These are phyloP conservation scores for Drosophila miranda DNA, from an alignment of 1,140 invertebrate genomes.

Conservation along the genomic window DNA sequence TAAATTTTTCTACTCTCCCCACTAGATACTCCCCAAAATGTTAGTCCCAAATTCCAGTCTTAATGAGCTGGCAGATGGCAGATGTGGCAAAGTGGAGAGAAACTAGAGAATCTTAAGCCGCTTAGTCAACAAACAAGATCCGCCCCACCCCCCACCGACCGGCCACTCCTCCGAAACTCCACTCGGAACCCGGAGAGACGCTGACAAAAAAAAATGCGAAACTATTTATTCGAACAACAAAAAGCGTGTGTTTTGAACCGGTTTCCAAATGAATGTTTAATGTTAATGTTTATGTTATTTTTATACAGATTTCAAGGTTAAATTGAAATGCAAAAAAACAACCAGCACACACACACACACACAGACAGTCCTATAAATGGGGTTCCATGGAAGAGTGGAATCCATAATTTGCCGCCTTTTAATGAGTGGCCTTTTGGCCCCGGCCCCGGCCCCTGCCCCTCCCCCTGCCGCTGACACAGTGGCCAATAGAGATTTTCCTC, in stretches of 20 bases:
- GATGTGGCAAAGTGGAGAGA: neutral
- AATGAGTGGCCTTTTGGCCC: slow-evolving; percentile 36
- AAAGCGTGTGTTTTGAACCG: slow-evolving; percentile 37
- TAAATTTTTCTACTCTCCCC: no score
- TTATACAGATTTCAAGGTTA: slow-evolving; percentile 59
- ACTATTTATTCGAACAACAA: slow-evolving; percentile 40
- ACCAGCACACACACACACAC: slow-evolving; percentile 10
- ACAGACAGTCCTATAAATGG: slow-evolving; percentile 5
- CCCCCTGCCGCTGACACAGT: slow-evolving; percentile 29
- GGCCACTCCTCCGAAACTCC: no score
- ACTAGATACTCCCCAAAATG: neutral
- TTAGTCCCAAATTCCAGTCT: slow-evolving; percentile 15
- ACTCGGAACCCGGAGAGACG: slow-evolving; percentile 7
- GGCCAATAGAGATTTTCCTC: slow-evolving; percentile 36
- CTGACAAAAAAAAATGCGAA: slow-evolving; percentile 17
- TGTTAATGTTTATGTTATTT: slow-evolving; percentile 28
- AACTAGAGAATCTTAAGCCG: slow-evolving; percentile 2
- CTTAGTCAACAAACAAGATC: slow-evolving; percentile 23
- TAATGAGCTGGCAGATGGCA: slow-evolving; percentile 8
- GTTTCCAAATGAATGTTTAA: slow-evolving; percentile 26
- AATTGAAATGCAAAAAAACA: slow-evolving; percentile 42
- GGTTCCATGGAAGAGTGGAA: no score
- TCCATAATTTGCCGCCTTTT: slow-evolving; percentile 31
- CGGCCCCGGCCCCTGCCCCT: slow-evolving; percentile 1
- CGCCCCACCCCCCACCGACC: slow-evolving; percentile 2